Conservation (phyloP, 2,113 vertebrate genomes). For the Todiramphus chloris region DNA sequence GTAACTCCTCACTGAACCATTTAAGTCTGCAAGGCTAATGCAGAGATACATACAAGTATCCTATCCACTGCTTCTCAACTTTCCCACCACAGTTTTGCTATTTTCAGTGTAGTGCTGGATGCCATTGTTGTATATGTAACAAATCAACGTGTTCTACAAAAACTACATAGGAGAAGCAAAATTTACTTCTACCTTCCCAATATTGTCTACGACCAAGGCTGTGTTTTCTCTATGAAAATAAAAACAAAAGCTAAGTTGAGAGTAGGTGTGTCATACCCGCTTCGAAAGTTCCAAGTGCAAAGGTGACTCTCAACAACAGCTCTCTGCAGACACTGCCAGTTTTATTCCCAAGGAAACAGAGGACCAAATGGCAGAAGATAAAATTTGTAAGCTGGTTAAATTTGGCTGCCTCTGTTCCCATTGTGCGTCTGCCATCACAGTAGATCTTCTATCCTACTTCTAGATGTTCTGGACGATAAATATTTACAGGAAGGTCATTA, state of each 20-base stretch:
- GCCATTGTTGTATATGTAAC: neutral
- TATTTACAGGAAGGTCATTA: slow-evolving; percentile 58
- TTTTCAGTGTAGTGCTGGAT: neutral
- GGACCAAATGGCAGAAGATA: slow-evolving; percentile 11
- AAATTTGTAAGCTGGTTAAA: neutral
- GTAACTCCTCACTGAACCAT: neutral
- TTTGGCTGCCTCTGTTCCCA: neutral
- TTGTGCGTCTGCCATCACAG: neutral
- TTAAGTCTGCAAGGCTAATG: neutral
- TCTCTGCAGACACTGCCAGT: neutral
- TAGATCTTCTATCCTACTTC: slow-evolving; percentile 13
- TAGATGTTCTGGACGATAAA: slow-evolving; percentile 69
- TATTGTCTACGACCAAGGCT: neutral
- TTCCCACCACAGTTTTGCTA: neutral
- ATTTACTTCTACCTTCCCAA: slow-evolving; percentile 3
- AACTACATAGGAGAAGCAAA: neutral
- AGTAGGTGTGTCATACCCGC: neutral
- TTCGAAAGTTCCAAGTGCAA: neutral
- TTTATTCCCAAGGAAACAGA: slow-evolving; percentile 8
- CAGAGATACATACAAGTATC: neutral
- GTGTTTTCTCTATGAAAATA: slow-evolving; percentile 15
- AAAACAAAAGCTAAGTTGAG: slow-evolving; percentile 28
- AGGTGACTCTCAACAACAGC: neutral
- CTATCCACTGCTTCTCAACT: neutral
- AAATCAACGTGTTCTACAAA: slow-evolving; percentile 30